Evolutionary conservation across 2,797 vertebrate species (phyloP).

Genomic region (Decapterus maruadsi): DNA sequence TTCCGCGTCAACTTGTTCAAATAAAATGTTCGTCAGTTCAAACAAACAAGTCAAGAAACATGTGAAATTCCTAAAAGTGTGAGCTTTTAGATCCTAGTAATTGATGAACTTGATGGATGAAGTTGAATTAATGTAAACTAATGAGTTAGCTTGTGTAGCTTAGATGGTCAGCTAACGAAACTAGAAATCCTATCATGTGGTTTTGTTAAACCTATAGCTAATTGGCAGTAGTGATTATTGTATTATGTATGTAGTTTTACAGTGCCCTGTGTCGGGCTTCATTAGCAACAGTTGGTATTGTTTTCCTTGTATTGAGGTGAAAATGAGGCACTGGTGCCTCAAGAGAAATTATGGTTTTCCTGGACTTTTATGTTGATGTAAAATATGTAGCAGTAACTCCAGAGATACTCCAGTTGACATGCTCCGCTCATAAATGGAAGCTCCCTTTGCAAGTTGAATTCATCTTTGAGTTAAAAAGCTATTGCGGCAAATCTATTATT

Average conservation of each 20-base stretch:
- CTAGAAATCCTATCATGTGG: background rate
- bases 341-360: background rate
- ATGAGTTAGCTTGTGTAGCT: background rate
- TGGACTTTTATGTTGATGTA: background rate
- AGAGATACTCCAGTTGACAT: background rate
- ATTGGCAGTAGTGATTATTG: background rate
- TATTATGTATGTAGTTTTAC: background rate
- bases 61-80: too few species aligned
- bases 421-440: background rate
- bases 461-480: background rate
- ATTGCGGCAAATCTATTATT: background rate
- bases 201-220: background rate
- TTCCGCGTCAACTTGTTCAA: background rate
- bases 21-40: too few species aligned
- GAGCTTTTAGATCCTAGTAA: too few species aligned
- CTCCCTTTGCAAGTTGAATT: background rate
- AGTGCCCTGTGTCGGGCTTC: background rate
- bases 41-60: too few species aligned
- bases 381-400: background rate
- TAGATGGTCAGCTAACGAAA: background rate
- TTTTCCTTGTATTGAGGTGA: background rate
- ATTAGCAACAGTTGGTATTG: constrained; percentile 1
- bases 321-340: background rate
- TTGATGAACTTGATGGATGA: too few species aligned
- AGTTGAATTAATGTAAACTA: too few species aligned